These are phyloP conservation scores for Amphilophus citrinellus DNA, from an alignment of 2,113 vertebrate species.

Conservation along the genomic window DNA sequence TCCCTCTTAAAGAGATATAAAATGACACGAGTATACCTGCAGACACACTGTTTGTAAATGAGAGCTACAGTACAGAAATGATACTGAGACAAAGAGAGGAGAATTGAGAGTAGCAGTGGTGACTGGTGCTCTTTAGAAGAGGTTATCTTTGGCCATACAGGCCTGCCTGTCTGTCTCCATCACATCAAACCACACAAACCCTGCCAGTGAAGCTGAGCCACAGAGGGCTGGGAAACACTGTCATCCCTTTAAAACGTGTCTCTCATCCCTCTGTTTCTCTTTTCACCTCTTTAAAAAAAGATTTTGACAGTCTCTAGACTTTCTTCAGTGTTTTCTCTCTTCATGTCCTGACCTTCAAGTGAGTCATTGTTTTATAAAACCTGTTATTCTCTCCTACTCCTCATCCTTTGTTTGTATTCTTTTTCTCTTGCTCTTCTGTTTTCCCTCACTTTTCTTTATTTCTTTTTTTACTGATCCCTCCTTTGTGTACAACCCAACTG, in stretches of 20 bases:
- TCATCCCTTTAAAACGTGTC: conserved; percentile 30
- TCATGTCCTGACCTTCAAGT: not conserved
- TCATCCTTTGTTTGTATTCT: not conserved
- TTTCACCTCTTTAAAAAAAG: conserved; percentile 12
- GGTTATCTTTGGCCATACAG: conserved; percentile 65
- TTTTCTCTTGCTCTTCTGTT: not conserved
- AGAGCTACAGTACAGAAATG: not conserved
- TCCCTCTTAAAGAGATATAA: not conserved
- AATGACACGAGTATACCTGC: not conserved
- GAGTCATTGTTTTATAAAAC: conserved; percentile 10
- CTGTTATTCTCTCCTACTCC: not conserved
- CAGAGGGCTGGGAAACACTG: conserved; percentile 28
- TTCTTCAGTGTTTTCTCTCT: not conserved
- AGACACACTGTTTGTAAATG: not conserved
- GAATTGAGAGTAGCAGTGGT: conserved; percentile 20
- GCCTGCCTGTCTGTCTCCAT: conserved; percentile 63
- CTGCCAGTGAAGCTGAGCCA: conserved; percentile 53
- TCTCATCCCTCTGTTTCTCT: conserved; percentile 38
- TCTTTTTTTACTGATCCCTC: not conserved
- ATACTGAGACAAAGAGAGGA: not conserved
- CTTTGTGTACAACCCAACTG: not conserved
- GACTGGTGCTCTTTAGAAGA: conserved; percentile 63
- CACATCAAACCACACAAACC: conserved; percentile 62
- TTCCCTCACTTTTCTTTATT: not conserved
- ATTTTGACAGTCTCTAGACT: conserved; percentile 14